Percentiles rank a stretch among this genome's conserved stretches.
phyloP scores from a whole-genome alignment of 2,113 vertebrate genomes.

The Carettochelys insculpta region DNA sequence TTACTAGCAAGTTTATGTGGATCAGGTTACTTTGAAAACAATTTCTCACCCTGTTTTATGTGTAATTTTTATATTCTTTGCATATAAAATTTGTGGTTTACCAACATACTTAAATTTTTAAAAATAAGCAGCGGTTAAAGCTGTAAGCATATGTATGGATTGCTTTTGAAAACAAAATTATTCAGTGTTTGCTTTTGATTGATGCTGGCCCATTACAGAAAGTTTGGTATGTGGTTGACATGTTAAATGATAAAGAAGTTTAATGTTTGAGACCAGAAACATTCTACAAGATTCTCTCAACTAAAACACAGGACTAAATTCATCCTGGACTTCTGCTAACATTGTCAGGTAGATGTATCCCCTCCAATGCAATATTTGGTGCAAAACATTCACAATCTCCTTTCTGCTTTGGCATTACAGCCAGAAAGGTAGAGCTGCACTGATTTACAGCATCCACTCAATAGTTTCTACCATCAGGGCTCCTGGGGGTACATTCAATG shows the following conservation, averaged over 20 bases:
- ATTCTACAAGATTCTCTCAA: not conserved
- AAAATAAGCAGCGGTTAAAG: not conserved
- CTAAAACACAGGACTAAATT: not conserved
- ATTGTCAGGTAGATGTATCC: fast-evolving
- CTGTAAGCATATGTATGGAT: not conserved
- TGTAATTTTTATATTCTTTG: not conserved
- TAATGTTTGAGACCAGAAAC: not conserved
- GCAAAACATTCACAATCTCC: not conserved
- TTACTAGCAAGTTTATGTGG: not conserved
- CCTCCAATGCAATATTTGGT: fast-evolving
- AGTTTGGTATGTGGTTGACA: not conserved
- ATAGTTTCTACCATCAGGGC: not conserved
- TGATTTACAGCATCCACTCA: not conserved
- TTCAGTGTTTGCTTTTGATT: not conserved
- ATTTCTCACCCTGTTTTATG: not conserved
- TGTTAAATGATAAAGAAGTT: not conserved
- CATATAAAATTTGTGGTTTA: not conserved
- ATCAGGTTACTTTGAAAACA: not conserved
- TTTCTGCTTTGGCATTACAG: fast-evolving
- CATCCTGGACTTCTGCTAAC: not conserved
- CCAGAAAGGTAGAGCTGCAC: fast-evolving
- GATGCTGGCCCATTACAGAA: not conserved
- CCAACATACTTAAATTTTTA: not conserved
- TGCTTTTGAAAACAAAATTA: not conserved
- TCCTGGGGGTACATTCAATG: fast-evolving